Base-by-base conservation (phyloP, 2,797 vertebrate genomes). In the Buceros bicornis region DNA sequence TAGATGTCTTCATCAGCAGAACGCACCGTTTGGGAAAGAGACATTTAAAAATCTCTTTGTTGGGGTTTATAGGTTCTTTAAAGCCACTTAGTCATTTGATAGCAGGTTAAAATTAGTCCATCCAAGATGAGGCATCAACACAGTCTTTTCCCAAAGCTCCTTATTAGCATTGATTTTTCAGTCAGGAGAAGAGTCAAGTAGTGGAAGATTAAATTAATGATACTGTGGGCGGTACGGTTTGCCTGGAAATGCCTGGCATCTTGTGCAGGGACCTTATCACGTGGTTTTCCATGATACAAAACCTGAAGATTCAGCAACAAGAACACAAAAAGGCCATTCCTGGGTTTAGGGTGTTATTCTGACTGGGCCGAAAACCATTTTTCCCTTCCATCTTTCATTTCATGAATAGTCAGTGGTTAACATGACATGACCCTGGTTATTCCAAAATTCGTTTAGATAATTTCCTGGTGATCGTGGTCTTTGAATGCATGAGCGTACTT, bases 111-210 rank as follows among this genome's bases (percentile, higher is more conserved):
- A 96, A 95, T 96, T 95, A 96, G 95, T 95, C 94, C 73, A 47
- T 90, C 79, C 31, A 40, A 94, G 94, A 95, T 82, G 67, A 95
- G 87, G 48, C 80, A 94, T 79, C 91, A 94, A 94, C 93, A 89
- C 35, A 64, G 80, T 60, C 93, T 95, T 95, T 95, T 90, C 91
- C 94, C 94, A 93, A 26, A 93, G 91, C 96, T 96, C 90, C 91
- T 96, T 96, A 95, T 95, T 95, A 96, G 73, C 95, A 96, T 93
- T 95, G 96, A 97, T 96, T 97, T 96, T 96, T 97, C 96, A 94
- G 85, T 94, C 87, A 94, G 67, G 87, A 84, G 80, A 53, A 47
- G 66, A 88, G 80, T 35, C 0, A 7, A 74, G 80, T 35, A 66
- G 82, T 73, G 33, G 89, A 84, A 96, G 88, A 93, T 95, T 93